Base-by-base conservation (phyloP, 2,113 vertebrate species). In the Cryptoleucopteryx plumbea region DNA sequence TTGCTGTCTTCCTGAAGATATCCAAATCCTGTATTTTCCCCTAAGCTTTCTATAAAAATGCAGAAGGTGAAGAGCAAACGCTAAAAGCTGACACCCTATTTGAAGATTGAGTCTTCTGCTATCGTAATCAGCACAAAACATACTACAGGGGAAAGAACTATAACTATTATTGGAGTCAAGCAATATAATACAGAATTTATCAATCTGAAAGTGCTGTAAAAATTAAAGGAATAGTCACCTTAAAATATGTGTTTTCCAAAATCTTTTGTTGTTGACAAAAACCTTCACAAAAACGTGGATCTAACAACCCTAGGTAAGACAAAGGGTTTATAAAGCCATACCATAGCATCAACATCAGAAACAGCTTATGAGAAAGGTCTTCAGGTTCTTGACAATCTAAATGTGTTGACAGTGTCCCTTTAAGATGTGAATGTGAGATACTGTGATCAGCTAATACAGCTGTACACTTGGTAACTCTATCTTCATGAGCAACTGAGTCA, bases 101-200 rank as follows among this genome's bases (percentile, higher is more conserved):
- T 53, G 66, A 93, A 87, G 14, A 21, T 42, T 85, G 53, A 38
- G 79, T 91, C 52, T 74, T 85, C 63, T 73, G 40, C 56, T 45
- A 52, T 25, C 67, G n/a, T 32, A 38, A 72, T 48, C 43, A 66
- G 61, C 72, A 71, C 23, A 71, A 79, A 79, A 47, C 43, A 71
- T 8, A 42, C 5, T 80, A 56, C 1, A 7, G 6, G 3, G 2
- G 2, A 8, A 27, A 53, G 40, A 70, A 23, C 31, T 47, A 1
- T 25, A 71, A 53, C 13, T 81, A 63, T 50, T 85, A 50, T 4
- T 68, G 52, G 48, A 70, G 23, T 43, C 45, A 82, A 85, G 70
- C 10, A 82, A 72, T 10, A 15, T 7, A 79, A 82, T 8, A 72
- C 13, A 58, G 29, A 53, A 61, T 38, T 75, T 56, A 89, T 58